phyloP scores from a whole-genome alignment of 2,113 vertebrate genomes.

The Dasypus novemcinctus region DNA sequence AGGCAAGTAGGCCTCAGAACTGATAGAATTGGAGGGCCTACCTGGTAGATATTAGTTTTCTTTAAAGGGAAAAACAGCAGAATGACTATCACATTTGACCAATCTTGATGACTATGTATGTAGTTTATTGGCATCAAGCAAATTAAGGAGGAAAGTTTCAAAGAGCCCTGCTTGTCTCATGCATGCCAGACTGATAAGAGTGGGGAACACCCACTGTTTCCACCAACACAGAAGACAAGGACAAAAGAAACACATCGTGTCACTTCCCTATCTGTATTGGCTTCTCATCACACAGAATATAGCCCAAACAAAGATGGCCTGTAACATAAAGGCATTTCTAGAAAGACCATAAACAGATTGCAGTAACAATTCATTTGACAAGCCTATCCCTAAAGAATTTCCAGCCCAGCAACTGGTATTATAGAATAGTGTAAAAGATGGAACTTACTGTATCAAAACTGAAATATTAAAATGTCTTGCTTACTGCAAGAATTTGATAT shows the following conservation, averaged over 20 bases:
- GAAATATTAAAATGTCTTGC: not conserved
- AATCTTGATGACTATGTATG: not conserved
- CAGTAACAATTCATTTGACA: not conserved
- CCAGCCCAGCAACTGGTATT: not conserved
- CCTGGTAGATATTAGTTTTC: not conserved
- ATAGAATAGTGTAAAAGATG: not conserved
- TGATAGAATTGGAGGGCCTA: not conserved
- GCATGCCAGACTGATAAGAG: accelerated
- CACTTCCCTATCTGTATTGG: not conserved
- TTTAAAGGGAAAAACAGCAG: not conserved
- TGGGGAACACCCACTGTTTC: not conserved
- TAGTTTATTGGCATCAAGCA: not conserved
- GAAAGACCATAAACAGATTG: not conserved
- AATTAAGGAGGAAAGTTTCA: not conserved
- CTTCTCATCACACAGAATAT: not conserved
- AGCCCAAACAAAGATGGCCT: not conserved
- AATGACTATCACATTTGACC: not conserved
- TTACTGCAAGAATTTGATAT: not conserved
- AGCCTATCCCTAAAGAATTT: not conserved
- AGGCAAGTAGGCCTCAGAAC: not conserved
- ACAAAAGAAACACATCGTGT: no score
- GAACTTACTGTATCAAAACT: not conserved
- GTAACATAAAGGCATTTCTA: not conserved
- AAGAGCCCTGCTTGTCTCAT: not conserved
- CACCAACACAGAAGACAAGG: not conserved